phyloP scores from a whole-genome alignment of 2,797 vertebrate genomes.

The Enteromius treurensis region DNA sequence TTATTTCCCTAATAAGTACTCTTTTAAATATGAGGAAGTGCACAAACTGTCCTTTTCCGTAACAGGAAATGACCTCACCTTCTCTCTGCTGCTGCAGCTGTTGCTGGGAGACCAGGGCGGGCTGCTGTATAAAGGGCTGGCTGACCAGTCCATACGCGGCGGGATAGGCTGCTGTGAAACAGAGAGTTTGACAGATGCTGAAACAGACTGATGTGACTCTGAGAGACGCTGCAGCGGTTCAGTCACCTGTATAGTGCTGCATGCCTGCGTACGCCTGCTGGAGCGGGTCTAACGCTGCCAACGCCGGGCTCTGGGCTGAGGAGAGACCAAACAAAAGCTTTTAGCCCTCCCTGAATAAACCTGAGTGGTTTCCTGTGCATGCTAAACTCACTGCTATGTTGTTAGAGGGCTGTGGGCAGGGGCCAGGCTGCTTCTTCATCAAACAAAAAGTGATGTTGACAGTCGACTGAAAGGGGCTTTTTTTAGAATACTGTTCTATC shows the following conservation, averaged over 20 bases:
- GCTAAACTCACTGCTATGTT: neutral
- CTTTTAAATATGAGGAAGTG: slow-evolving; percentile 58
- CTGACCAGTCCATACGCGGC: slow-evolving; percentile 91
- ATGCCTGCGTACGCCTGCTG: slow-evolving; percentile 94
- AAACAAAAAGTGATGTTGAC: no score
- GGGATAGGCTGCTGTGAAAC: slow-evolving; percentile 87
- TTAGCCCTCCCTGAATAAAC: neutral
- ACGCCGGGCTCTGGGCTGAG: slow-evolving; percentile 87
- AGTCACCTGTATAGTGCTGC: slow-evolving; percentile 87
- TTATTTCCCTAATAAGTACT: neutral
- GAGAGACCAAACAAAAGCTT: neutral
- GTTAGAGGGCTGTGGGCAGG: neutral
- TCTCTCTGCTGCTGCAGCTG: slow-evolving; percentile 89
- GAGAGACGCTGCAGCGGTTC: neutral
- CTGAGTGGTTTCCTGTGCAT: neutral
- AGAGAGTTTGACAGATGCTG: slow-evolving; percentile 64
- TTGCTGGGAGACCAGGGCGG: slow-evolving; percentile 86
- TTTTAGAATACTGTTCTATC: no score
- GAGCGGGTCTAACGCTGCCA: slow-evolving; percentile 82
- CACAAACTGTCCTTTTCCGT: slow-evolving; percentile 27
- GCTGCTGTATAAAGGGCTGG: slow-evolving; percentile 89
- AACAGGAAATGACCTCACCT: slow-evolving; percentile 80
- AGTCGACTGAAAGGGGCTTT: no score
- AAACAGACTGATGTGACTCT: slow-evolving; percentile 36
- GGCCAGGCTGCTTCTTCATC: no score